Conservation (phyloP, 92 coral and sea anemone genomes). For the Porites divaricata region DNA sequence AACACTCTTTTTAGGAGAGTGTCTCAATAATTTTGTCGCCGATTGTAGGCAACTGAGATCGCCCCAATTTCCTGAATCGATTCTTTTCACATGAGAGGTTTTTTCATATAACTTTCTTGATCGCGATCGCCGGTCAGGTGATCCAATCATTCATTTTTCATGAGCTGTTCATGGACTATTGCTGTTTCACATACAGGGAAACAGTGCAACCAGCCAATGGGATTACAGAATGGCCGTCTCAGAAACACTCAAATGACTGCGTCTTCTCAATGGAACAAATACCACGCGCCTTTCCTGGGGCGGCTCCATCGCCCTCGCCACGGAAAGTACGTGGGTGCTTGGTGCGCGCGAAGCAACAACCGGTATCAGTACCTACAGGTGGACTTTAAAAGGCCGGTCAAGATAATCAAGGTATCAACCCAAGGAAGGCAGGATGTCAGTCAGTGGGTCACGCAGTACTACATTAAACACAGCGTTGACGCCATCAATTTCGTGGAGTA, state of each 20-base stretch:
- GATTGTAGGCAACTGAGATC: too few species aligned
- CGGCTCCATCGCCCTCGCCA: constrained; percentile 57
- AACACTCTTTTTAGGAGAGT: too few species aligned
- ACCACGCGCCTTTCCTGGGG: constrained; percentile 52
- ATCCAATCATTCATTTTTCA: not conserved
- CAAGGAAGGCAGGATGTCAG: constrained; percentile 68
- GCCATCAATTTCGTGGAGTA: constrained; percentile 65
- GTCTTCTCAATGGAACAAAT: constrained; percentile 58
- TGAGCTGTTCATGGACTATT: too few species aligned
- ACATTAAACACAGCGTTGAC: constrained; percentile 51
- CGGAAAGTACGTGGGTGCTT: constrained; percentile 76
- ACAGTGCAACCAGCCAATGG: constrained; percentile 74
- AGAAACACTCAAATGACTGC: constrained; percentile 45
- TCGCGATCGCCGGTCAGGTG: not conserved
- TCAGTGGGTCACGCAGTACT: constrained; percentile 73
- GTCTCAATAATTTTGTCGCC: too few species aligned
- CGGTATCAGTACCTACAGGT: constrained; percentile 63
- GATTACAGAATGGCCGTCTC: constrained; percentile 71
- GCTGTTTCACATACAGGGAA: constrained; percentile 2
- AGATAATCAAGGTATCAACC: constrained; percentile 62
- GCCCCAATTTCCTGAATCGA: too few species aligned
- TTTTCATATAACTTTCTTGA: not conserved
- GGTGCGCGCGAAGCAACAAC: constrained; percentile 68
- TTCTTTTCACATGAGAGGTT: too few species aligned
- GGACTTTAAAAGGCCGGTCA: constrained; percentile 45